Base-by-base conservation (phyloP, 2,113 vertebrate species). In the Daboia siamensis region DNA sequence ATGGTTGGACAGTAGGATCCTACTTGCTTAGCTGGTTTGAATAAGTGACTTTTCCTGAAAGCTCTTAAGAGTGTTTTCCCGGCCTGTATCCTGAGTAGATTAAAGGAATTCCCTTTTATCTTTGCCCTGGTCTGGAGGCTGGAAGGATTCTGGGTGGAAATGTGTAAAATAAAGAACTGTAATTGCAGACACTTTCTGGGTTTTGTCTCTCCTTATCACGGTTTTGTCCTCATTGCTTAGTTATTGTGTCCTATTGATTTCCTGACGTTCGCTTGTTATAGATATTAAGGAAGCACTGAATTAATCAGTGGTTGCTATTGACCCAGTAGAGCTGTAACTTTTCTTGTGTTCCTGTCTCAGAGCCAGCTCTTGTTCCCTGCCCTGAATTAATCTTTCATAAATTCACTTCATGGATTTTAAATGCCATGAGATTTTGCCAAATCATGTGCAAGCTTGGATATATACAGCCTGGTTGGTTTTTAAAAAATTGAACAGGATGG, bases 91-190 rank as follows among this genome's bases (percentile, higher is more conserved):
- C 88, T 90, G 74, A 90, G 92, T 89, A 92, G 86, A 84, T 20
- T 20, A 90, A 90, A 80, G 90, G 96, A 94, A 95, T 96, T 94
- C 94, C 95, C 94, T 74, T 93, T 59, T 57, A 52, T 56, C 17
- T 84, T 94, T 89, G 92, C 48, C 88, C 91, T 3, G 0, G 57
- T 90, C 87, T 52, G 59, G 55, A 59, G 89, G 29, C 56, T 85
- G 86, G 90, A 13, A 57, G 44, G 90, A 61, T 93, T 2, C n/a
- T 26, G 9, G n/a, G n/a, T 91, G 55, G 52, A 13, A 23, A 86
- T 0, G 11, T 90, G 4, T 0, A 11, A 51, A 0, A 5, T 39
- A 54, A 89, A 91, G 0, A 0, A 92, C 94, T 94, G 48, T 2
- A 48, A 59, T 5, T 87, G 59, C 89, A 1, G 0, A 91, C 89